Base-by-base conservation (phyloP, 2,113 vertebrate species). In the Emydura subglobosa region DNA sequence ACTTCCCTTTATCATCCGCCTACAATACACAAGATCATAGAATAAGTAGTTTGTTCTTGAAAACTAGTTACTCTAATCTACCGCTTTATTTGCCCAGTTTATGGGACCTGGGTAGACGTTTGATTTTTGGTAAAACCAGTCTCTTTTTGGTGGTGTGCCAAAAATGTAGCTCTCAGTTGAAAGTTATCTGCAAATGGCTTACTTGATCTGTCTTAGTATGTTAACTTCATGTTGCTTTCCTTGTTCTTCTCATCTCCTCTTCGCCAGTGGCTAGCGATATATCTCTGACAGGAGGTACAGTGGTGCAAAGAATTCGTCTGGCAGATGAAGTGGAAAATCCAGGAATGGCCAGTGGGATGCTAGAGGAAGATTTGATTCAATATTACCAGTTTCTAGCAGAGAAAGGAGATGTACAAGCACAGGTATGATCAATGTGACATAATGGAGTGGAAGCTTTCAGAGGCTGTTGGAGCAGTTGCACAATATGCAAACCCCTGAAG, bases 311-410 rank as follows among this genome's bases (percentile, higher is more conserved):
- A 97, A 99, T 99, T 97, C 98, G 99, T 79, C 98, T 99, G 93
- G 97, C 99, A 82, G 99, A 99, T 78, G 99, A 99, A 96, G 97
- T 99, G 86, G 99, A 99, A 97, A 99, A 99, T 96, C 99, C 99
- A 0, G 99, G 99, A 68, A 99, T 99, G 96, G 99, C 99, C 96
- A 99, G 99, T 88, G 99, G 99, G 9, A 99, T 99, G 99, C 97
- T 99, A 72, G 99, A 99, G 97, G 99, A 99, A 97, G 99, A 99
- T 92, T 98, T 99, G 87, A 99, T 99, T 97, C 99, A 99, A 85
- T 99, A 99, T 97, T 99, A 99, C 87, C 99, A 99, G 97, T 99
- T 99, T 94, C 98, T 99, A 92, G 99, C 99, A 80, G 99, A 99
- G 97, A 99, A 99, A 81, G 99, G 99, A 86, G 99, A 99, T n/a